These are phyloP conservation scores for Harpegnathos saltator DNA, from an alignment of 1,140 invertebrate species.

Conservation along the genomic window DNA sequence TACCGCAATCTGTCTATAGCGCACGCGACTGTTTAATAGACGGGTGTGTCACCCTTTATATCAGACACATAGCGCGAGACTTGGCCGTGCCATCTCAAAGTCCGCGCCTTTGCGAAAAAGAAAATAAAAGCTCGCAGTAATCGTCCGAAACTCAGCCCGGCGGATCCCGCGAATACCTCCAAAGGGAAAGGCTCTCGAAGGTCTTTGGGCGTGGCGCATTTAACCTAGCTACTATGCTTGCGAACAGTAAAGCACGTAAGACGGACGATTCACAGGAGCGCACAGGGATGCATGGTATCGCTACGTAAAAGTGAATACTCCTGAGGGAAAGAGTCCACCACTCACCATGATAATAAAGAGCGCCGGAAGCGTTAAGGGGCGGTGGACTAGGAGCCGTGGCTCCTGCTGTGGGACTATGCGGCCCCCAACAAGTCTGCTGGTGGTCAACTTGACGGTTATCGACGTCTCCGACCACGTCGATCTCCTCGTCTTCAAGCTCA, in stretches of 20 bases:
- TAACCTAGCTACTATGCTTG: slow-evolving; percentile 13
- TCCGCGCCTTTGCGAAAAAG: neutral
- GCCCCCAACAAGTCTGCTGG: slow-evolving; percentile 89
- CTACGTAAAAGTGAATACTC: neutral
- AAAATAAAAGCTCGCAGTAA: neutral
- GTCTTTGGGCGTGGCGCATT: slow-evolving; percentile 46
- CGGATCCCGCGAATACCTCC: neutral
- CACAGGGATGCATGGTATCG: neutral
- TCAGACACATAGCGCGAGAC: slow-evolving; percentile 62
- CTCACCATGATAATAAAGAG: slow-evolving; percentile 89
- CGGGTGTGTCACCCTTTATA: slow-evolving; percentile 68
- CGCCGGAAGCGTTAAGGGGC: slow-evolving; percentile 87
- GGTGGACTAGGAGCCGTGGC: slow-evolving; percentile 91
- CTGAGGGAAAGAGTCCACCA: neutral
- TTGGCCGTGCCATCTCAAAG: neutral
- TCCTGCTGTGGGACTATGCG: slow-evolving; percentile 90
- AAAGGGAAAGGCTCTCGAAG: neutral
- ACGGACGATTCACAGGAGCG: neutral
- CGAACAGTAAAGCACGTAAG: neutral
- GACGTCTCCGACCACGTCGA: slow-evolving; percentile 91
- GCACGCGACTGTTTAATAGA: slow-evolving; percentile 61
- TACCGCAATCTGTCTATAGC: slow-evolving; percentile 70
- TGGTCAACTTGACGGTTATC: slow-evolving; percentile 75
- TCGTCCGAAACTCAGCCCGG: neutral
- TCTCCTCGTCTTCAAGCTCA: slow-evolving; percentile 92